Evolutionary conservation across 2,113 vertebrate species (phyloP), one percentile per base, ranked within the genome.

Genomic region (Neotragus moschatus): DNA sequence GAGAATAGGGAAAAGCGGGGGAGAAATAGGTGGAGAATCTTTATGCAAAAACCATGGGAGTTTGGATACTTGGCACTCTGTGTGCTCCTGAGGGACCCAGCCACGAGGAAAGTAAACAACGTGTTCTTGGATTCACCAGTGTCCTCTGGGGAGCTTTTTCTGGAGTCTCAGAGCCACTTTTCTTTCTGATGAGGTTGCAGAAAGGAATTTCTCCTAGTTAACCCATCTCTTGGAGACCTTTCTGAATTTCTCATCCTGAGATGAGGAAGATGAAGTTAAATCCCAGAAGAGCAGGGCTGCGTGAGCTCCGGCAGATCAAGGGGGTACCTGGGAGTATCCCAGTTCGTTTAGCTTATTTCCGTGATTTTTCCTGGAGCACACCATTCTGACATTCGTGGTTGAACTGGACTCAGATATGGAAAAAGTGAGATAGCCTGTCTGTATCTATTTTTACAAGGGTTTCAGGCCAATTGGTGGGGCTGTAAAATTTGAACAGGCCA

Each of bases 341-440:
- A 49, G 45, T 47, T 84, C 53, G 14, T n/a, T 84, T 60, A 81
- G 51, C 43, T 53, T 84, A 47, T 96, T 97, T 85, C 66, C 53
- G 36, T 93, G 39, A 85, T 56, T 73, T 79, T 90, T 49, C 43
- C n/a, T 43, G 45, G 43, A 75, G 77, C 58, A 88, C 75, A 94
- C 3, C 84, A 39, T 85, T 91, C 60, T 75, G 45, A 91, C 77
- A 49, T 79, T 49, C 11, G 63, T 88, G 43, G 56, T 95, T 73
- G 58, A 91, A 91, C 58, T 88, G 89, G 86, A 88, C 55, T 81
- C 17, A 80, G 47, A 53, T 88, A 96, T 3, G 90, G 96, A 94
- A 96, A 93, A 92, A 93, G 33, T 96, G 89, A 94, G 77, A 88
- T 90, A 87, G 94, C 88, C 19, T 21, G 6, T 79, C 80, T 85